Conservation (phyloP, 2,888 invertebrate species). For the Lucinisca nassula region DNA sequence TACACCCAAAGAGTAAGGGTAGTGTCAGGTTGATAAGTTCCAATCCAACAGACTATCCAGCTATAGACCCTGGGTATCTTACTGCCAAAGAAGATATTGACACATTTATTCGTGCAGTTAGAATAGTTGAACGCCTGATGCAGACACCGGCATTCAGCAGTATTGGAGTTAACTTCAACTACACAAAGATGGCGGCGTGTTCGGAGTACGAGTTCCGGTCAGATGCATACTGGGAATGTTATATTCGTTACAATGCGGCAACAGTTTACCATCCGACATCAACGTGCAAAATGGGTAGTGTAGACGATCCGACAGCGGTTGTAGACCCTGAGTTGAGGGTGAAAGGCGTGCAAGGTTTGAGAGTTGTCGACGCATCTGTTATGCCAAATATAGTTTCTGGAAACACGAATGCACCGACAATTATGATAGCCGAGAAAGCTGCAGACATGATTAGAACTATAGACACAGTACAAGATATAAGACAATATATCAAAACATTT, state of each 20-base stretch:
- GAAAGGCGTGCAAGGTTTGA: background rate
- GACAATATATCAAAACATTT: too few relatives aligned
- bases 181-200: constrained; percentile 35
- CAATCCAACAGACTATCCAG: constrained; percentile 93
- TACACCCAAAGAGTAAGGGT: too few relatives aligned
- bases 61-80: constrained; percentile 97
- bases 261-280: constrained; percentile 91
- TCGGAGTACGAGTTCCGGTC: constrained; percentile 27
- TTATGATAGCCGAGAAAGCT: background rate
- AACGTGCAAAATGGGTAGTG: constrained; percentile 91
- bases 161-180: constrained; percentile 27
- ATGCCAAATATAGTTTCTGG: background rate
- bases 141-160: constrained; percentile 37
- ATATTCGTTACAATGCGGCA: background rate
- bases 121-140: constrained; percentile 24
- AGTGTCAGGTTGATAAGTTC: constrained; percentile 92
- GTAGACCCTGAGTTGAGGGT: constrained; percentile 90
- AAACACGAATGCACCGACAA: background rate
- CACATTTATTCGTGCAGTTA: too few relatives aligned
- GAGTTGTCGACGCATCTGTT: background rate
- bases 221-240: too few relatives aligned
- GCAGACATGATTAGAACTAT: background rate
- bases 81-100: constrained; percentile 90
- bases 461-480: too few relatives aligned
- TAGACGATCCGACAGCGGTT: constrained; percentile 89